Base-by-base conservation (phyloP, 2,797 vertebrate species). In the Salarias fasciatus region DNA sequence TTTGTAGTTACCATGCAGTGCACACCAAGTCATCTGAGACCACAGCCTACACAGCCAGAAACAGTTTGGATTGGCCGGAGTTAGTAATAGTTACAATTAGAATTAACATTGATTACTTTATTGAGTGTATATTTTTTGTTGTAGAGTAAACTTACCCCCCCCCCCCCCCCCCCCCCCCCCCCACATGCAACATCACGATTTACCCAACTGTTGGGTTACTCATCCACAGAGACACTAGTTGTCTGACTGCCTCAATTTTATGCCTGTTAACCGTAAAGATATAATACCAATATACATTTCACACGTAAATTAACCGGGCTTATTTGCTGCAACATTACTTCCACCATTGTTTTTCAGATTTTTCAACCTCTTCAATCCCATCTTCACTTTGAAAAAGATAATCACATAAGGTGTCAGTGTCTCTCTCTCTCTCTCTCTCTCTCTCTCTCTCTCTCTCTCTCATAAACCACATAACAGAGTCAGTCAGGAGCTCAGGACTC, bases 1-100 rank as follows among this genome's bases (percentile, higher is more conserved):
- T 55, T 47, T 64, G 29, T 40, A 63, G 63, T 72, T 64, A 18
- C 46, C 60, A 54, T 63, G 60, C 69, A 15, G 53, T 18, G 29
- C 47, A 68, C 18, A 18, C 18, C 24, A 24, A 52, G 53, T 66
- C 59, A 55, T 24, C 18, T 24, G 18, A 24, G 18, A 49, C 56
- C 64, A 59, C 28, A 48, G 18, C 14, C 36, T 24, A 24, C 38
- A 31, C 12, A 42, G 31, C 46, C 41, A 35, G 6, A 35, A 67
- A 41, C 8, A 24, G 56, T 62, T 58, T 43, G 5, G 53, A 61
- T 5, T 35, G 13, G 47, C 58, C 47, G 44, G 61, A 5, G 43
- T 53, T 51, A 56, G 66, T 46, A 66, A 44, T 54, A 56, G 31
- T 47, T 47, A 49, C 44, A 47, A 56, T 55, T 49, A 36, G 35